phyloP scores from a whole-genome alignment of 2,113 vertebrate species.

The Jacana jacana region DNA sequence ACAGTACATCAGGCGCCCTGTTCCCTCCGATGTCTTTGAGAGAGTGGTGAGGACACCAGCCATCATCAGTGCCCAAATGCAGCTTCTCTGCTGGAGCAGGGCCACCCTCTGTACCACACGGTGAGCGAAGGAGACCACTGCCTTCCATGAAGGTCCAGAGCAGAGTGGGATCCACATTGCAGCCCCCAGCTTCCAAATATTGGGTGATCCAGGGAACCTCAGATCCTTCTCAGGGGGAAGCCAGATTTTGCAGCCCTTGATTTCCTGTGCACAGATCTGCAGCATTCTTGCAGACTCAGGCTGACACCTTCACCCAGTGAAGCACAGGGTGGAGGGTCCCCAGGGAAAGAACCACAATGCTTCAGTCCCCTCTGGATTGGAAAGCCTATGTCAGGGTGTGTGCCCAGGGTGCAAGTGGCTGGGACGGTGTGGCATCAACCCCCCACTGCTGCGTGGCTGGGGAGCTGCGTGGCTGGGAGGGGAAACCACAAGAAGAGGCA shows the following conservation, averaged over 20 bases:
- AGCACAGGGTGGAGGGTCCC: background rate
- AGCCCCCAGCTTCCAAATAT: background rate
- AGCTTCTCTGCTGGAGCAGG: background rate
- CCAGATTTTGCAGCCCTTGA: rapidly evolving
- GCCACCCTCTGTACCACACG: background rate
- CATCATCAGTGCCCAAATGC: rapidly evolving
- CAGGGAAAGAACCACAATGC: background rate
- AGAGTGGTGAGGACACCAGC: background rate
- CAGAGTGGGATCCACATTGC: background rate
- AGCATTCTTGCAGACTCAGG: background rate
- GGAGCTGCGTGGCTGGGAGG: background rate
- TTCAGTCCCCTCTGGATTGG: background rate
- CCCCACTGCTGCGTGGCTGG: background rate
- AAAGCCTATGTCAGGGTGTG: background rate
- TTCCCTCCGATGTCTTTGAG: rapidly evolving
- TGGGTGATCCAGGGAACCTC: background rate
- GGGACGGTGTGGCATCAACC: background rate
- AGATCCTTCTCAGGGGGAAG: background rate
- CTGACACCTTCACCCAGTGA: background rate
- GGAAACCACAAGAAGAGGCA: background rate
- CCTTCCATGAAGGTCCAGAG: background rate
- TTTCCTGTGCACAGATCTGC: rapidly evolving
- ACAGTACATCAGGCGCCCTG: rapidly evolving
- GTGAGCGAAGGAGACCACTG: rapidly evolving
- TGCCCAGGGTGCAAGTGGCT: background rate